Evolutionary conservation across 2,888 invertebrate genomes (phyloP), one percentile per base, ranked within the genome.

Genomic region (Lobophora halterata): DNA sequence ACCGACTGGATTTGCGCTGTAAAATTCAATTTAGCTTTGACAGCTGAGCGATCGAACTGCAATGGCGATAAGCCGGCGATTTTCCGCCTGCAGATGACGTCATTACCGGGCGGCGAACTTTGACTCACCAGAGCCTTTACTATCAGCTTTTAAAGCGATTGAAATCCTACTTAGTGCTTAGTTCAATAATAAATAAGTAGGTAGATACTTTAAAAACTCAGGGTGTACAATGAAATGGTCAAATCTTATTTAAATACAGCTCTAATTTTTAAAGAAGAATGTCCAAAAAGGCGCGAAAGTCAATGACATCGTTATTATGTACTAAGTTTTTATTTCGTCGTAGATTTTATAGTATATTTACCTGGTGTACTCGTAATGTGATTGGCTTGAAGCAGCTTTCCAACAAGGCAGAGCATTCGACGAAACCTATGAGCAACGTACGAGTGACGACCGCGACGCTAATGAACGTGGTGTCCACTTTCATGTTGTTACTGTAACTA

Each of bases 11-110:
- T 62, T 62, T 56, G 49, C 52, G 46, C 56, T 55, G 49, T 54
- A 57, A 64, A 65, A 65, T 61, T 65, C 53, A 65, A 65, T 63
- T 63, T 55, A 28, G 31, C 27, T 46, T 40, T 51, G 61, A 48
- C 51, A 54, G 48, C 38, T 37, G 49, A 50, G 45, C 47, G 52
- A 58, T 57, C 24, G 53, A 51, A 52, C 42, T 44, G 32, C 32
- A 21, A 28, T 45, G 27, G 41, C 49, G 34, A 52, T 47, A 47
- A 50, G 43, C 47, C 29, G 49, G 35, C 41, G 43, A 45, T 46
- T 44, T 48, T 42, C 31, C 51, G 42, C 30, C 34, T 11, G 30
- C 38, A 38, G 42, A 49, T 49, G 52, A 47, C 47, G 46, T 52
- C 43, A 47, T 52, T 39, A 41, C 26, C 32, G 44, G 37, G 10